Evolutionary conservation across 2,888 invertebrate genomes (phyloP), one percentile per base, ranked within the genome.

Genomic region (Eupithecia subfuscata): DNA sequence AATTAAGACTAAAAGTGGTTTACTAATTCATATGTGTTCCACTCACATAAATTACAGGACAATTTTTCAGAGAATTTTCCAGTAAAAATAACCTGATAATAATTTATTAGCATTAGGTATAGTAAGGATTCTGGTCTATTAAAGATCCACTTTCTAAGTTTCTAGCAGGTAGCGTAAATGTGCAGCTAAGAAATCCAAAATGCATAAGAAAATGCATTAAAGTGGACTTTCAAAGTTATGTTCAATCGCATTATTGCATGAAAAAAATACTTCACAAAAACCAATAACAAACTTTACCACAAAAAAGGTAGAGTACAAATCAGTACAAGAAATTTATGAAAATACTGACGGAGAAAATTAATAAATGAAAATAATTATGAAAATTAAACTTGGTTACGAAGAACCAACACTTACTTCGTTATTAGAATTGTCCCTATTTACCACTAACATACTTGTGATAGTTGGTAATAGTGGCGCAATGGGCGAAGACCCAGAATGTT

Each of bases 301-400:
- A 37, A 40, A 65, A 65, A 7, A n/a, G 37, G 40, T 65, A 30
- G 7, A 64, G 64, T 64, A 64, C 18, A 64, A 64, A 64, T 64
- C 64, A 64, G 64, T 64, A 64, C 30, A 9, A 43, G 30, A 64
- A 48, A 71, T 67, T 34, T 14, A 67, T 65, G n/a, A 40, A 40
- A 40, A 6, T 40, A 37, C 7, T 34, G 8, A 18, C 1, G 12
- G 7, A 56, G 30, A 22, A 22, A 34, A 68, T 34, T 11, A 67
- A 71, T 73, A 73, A 30, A 30, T 30, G 14, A 16, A 73, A 75
- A 71, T 73, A 37, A 7, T 37, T 37, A 37, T 37, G 37, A 37
- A 37, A 37, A 37, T 37, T 37, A 73, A 30, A 30, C 70, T 71
- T 71, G 69, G 0, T 30, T 63, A 63, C 7, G 16, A 30, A 63